These are phyloP conservation scores for Tinamus guttatus DNA, from an alignment of 2,113 vertebrate species.

Conservation along the genomic window DNA sequence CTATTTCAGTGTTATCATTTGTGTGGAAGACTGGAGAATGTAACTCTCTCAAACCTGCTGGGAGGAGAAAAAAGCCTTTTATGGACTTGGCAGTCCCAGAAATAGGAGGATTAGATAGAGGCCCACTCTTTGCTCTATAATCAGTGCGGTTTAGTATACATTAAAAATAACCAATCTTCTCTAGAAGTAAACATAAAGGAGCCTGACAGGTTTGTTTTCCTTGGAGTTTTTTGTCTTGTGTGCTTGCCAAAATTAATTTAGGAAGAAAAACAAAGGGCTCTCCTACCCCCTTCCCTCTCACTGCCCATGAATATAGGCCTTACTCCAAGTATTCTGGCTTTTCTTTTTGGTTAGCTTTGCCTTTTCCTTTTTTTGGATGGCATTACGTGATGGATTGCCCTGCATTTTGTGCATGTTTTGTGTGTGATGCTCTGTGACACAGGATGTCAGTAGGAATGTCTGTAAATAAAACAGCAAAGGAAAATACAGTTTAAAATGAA, in stretches of 20 bases:
- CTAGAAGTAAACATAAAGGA: not conserved
- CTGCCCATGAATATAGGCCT: not conserved
- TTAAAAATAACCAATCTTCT: not conserved
- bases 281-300: accelerated
- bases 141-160: not conserved
- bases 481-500: not conserved
- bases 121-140: not conserved
- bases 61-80: not conserved
- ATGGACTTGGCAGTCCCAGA: not conserved
- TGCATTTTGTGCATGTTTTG: not conserved
- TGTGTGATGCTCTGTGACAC: not conserved
- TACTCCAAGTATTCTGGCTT: not conserved
- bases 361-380: not conserved
- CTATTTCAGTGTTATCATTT: not conserved
- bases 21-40: not conserved
- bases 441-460: not conserved
- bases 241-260: not conserved
- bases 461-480: not conserved
- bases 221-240: not conserved
- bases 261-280: not conserved
- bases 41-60: not conserved
- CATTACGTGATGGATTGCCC: not conserved
- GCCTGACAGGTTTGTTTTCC: not conserved
- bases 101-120: not conserved
- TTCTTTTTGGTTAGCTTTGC: accelerated